phyloP scores from a whole-genome alignment of 2,888 invertebrate species.

The Volucella bombylans region DNA sequence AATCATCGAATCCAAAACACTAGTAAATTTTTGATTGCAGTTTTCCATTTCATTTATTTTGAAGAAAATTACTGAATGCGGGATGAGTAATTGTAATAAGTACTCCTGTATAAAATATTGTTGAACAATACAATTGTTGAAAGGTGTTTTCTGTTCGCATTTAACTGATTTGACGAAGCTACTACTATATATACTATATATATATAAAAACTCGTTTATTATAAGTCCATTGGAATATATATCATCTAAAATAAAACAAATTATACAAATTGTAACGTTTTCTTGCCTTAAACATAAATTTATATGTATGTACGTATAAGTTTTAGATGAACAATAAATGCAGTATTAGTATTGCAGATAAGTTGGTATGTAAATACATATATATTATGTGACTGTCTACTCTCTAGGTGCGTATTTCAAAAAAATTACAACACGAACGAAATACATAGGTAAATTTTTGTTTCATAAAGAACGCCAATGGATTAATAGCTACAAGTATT shows the following conservation, averaged over 20 bases:
- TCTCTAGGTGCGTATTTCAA: not conserved
- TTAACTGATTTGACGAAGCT: constrained; percentile 32
- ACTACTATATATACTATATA: constrained; percentile 37
- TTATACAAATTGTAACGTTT: constrained; percentile 19
- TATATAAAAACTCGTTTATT: constrained; percentile 52
- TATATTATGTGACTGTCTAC: no score
- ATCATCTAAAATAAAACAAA: constrained; percentile 61
- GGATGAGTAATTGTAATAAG: constrained; percentile 26
- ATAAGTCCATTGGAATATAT: constrained; percentile 40
- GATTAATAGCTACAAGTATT: no score
- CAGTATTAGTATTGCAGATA: not conserved
- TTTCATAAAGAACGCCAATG: not conserved
- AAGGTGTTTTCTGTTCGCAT: constrained; percentile 37
- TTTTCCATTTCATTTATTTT: not conserved
- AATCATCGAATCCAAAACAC: no score
- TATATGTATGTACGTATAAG: not conserved
- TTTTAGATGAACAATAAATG: not conserved
- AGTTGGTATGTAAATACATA: no score
- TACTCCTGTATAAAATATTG: constrained; percentile 28
- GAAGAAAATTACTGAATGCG: not conserved
- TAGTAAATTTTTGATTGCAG: no score
- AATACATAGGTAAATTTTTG: constrained; percentile 5
- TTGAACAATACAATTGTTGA: constrained; percentile 42
- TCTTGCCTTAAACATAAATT: constrained; percentile 37
- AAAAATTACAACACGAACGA: constrained; percentile 11